Percentiles rank a stretch among this genome's conserved stretches.
Evolutionary conservation across 1,140 invertebrate genomes (phyloP).

Genomic region (Aphis craccivora): DNA sequence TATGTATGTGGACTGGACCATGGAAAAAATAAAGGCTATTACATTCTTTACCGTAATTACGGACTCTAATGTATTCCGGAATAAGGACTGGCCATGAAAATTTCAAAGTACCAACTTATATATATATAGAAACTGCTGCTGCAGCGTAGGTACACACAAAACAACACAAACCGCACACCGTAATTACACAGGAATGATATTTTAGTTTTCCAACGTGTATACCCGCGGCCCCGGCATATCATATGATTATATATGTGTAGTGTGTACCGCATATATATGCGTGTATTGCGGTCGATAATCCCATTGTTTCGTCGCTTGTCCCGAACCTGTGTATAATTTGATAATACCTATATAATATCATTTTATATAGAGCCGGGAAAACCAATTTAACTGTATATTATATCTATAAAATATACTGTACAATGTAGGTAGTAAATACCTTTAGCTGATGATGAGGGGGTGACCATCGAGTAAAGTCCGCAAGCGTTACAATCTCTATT

Average conservation of each 20-base stretch:
- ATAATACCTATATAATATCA: neutral
- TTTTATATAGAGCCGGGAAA: neutral
- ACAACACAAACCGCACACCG: constrained; percentile 53
- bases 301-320: constrained; percentile 32
- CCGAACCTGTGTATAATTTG: neutral
- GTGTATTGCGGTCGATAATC: constrained; percentile 42
- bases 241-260: neutral
- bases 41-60: constrained; percentile 54
- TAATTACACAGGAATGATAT: constrained; percentile 57
- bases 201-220: constrained; percentile 54
- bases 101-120: constrained; percentile 46
- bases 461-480: neutral
- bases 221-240: neutral
- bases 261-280: neutral
- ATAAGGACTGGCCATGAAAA: constrained; percentile 47
- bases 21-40: constrained; percentile 46
- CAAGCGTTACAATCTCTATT: neutral
- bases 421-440: no score
- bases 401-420: neutral
- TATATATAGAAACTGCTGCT: neutral
- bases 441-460: neutral
- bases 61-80: constrained; percentile 55
- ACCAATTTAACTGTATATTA: neutral
- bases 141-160: neutral
- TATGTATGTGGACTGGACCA: constrained; percentile 40